Percentiles rank a stretch among this genome's conserved stretches.
phyloP scores from a whole-genome alignment of 2,797 vertebrate genomes.

The Psittacula echo region DNA sequence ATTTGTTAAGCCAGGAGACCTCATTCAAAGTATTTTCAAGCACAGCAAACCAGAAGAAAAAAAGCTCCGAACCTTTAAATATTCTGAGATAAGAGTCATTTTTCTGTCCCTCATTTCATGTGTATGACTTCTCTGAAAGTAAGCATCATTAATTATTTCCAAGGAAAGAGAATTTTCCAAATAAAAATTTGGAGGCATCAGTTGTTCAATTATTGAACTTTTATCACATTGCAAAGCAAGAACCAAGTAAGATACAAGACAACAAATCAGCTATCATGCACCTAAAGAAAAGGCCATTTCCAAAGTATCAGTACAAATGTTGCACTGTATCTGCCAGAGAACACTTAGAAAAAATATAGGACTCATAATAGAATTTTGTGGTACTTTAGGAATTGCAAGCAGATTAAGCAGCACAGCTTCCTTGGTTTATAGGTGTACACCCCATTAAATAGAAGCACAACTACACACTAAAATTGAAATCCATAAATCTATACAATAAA shows the following conservation, averaged over 20 bases:
- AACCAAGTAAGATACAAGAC: background rate
- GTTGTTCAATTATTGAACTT: background rate
- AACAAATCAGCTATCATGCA: background rate
- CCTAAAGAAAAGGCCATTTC: background rate
- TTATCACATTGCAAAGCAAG: background rate
- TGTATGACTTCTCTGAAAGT: background rate
- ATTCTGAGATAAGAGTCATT: background rate
- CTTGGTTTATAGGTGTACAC: constrained; percentile 25
- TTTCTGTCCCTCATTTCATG: background rate
- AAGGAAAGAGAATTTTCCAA: background rate
- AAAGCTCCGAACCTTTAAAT: fast-evolving
- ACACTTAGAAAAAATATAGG: background rate
- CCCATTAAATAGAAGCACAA: constrained; percentile 32
- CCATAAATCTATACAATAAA: constrained; percentile 29
- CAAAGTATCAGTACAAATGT: background rate
- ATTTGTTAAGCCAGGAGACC: background rate
- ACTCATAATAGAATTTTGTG: constrained; percentile 18
- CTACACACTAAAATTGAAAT: constrained; percentile 24
- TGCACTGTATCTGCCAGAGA: constrained; percentile 3
- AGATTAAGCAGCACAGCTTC: constrained; percentile 7
- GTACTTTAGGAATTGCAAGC: background rate
- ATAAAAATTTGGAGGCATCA: background rate
- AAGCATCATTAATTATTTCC: background rate
- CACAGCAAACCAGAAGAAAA: background rate
- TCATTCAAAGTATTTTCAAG: background rate